Evolutionary conservation across 2,888 invertebrate species (phyloP).

Genomic region (Caradrina kadenii): DNA sequence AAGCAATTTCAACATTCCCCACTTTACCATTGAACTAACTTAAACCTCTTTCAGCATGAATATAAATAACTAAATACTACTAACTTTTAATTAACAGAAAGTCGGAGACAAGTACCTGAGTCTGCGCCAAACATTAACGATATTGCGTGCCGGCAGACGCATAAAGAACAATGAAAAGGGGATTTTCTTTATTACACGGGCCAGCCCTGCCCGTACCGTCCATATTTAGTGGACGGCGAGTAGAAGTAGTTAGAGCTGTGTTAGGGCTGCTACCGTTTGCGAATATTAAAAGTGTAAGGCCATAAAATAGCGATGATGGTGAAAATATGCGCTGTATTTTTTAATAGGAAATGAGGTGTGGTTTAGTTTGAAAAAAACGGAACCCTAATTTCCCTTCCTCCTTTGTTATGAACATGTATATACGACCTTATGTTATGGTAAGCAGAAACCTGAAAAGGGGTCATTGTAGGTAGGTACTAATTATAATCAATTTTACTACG

Average conservation of each 20-base stretch:
- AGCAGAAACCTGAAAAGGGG: too few species aligned
- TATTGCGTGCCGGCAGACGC: constrained; percentile 80
- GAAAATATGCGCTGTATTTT: constrained; percentile 19
- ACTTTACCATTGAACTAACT: constrained; percentile 9
- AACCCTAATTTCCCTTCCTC: too few species aligned
- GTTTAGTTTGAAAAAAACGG: too few species aligned
- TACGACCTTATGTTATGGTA: too few species aligned
- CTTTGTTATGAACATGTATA: too few species aligned
- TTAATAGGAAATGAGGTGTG: not conserved
- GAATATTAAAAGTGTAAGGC: constrained; percentile 36
- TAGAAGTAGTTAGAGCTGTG: constrained; percentile 41
- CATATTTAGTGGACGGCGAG: constrained; percentile 57
- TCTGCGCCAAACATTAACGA: constrained; percentile 69
- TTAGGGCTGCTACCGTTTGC: constrained; percentile 38
- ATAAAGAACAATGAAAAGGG: constrained; percentile 83
- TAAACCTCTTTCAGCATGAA: constrained; percentile 36
- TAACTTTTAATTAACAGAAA: constrained; percentile 59
- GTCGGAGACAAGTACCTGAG: constrained; percentile 53
- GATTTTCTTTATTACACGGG: constrained; percentile 78
- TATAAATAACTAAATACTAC: constrained; percentile 50
- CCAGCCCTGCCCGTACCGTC: constrained; percentile 55
- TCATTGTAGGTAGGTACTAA: too few species aligned
- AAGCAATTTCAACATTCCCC: not conserved
- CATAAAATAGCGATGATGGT: constrained; percentile 11
- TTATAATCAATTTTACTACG: too few species aligned